Evolutionary conservation across 2,113 vertebrate genomes (phyloP), one percentile per base, ranked within the genome.

Genomic region (Arenaria interpres): DNA sequence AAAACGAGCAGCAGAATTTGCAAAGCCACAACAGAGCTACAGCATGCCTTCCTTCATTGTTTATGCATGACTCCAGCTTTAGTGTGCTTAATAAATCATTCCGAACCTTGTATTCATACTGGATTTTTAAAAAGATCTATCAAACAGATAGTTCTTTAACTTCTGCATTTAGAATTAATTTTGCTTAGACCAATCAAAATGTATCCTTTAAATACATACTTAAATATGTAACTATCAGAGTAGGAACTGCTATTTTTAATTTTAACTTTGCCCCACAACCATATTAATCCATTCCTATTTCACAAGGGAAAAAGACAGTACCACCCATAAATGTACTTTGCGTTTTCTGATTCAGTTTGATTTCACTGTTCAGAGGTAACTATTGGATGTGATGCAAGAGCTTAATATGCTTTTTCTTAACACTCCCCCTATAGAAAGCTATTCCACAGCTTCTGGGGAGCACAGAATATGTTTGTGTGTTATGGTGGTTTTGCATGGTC

Each of bases 11-110:
- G 74, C 59, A 85, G 75, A 93, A 85, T 69, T 93, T 94, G 59
- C 72, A 91, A 72, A 93, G 57, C 62, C 60, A 62, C 57, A 91
- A 73, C 33, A 93, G 32, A 88, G 78, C 67, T 97, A 46, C 39
- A 82, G 66, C 66, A 37, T 88, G 43, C 33, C 46, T 74, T 22
- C 41, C 50, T 94, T 96, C 82, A 93, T 91, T 88, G 78, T 72
- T 90, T 95, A 94, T 90, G 82, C 82, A 71, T 80, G 50, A 89
- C 50, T 76, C 24, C 53, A 66, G 74, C 71, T 88, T 85, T 45
- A 79, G 11, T 41, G 50, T 66, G 63, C 71, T 88, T 88, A 94
- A 96, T 87, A 93, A 94, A 94, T 95, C 66, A 85, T 83, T 87
- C 62, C 73, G 62, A 94, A 72, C 28, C 33, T 85, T 79, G 57